Percentiles rank a stretch among this genome's conserved stretches.
These are phyloP conservation scores for Anagrus nilaparvatae DNA, from an alignment of 1,140 invertebrate genomes.

Conservation along the genomic window DNA sequence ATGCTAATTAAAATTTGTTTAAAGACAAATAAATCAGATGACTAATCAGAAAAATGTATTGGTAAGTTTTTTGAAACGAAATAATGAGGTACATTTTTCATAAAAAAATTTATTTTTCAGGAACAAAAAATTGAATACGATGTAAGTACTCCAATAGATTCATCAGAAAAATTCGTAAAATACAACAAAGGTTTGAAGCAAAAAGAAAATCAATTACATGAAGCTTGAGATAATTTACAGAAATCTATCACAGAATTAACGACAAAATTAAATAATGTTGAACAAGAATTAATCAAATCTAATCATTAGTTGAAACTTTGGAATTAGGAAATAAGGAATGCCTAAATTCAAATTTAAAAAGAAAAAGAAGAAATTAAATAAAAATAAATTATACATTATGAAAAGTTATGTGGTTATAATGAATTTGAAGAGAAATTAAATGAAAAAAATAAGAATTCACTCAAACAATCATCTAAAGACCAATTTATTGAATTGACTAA, in stretches of 20 bases:
- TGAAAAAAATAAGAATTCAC: slow-evolving; percentile 20
- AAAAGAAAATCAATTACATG: slow-evolving; percentile 41
- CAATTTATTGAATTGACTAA: slow-evolving; percentile 19
- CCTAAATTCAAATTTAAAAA: slow-evolving; percentile 19
- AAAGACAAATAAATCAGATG: slow-evolving; percentile 29
- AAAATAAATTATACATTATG: too few species aligned
- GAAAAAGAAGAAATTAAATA: slow-evolving; percentile 20
- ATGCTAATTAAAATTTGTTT: slow-evolving; percentile 32
- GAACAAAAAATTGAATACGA: slow-evolving; percentile 35
- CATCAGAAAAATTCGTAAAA: slow-evolving; percentile 41
- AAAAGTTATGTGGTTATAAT: slow-evolving; percentile 18
- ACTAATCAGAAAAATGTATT: slow-evolving; percentile 38
- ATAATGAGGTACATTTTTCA: slow-evolving; percentile 1
- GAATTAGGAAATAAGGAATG: slow-evolving; percentile 17
- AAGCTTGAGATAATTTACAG: slow-evolving; percentile 40
- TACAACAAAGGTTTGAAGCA: slow-evolving; percentile 42
- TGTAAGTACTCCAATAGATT: slow-evolving; percentile 35
- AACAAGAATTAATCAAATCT: slow-evolving; percentile 19
- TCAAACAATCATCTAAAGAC: slow-evolving; percentile 17
- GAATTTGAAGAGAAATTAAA: slow-evolving; percentile 19
- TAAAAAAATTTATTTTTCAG: slow-evolving; percentile 23
- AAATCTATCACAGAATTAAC: slow-evolving; percentile 29
- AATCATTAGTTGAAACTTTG: slow-evolving; percentile 19
- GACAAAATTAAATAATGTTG: slow-evolving; percentile 23
- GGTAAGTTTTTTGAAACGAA: slow-evolving; percentile 23